Percentiles rank a stretch among this genome's conserved stretches.
Conservation (phyloP, 2,113 vertebrate species). For the Petroica traversi region DNA sequence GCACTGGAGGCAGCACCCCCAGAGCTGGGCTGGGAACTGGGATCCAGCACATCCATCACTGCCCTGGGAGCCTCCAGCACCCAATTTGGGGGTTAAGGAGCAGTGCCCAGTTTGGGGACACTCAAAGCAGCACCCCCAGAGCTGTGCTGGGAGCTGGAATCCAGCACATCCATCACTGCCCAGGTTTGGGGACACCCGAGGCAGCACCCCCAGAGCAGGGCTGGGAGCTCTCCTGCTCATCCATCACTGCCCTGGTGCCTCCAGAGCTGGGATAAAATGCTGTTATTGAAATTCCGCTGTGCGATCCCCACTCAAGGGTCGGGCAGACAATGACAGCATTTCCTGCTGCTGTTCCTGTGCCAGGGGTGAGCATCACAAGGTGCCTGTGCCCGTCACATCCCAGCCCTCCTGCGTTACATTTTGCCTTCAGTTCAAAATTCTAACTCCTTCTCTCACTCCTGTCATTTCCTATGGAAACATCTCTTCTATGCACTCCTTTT, state of each 20-base stretch:
- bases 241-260: neutral
- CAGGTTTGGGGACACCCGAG: neutral
- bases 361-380: neutral
- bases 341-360: neutral
- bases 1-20: neutral
- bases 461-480: neutral
- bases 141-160: neutral
- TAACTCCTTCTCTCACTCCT: neutral
- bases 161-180: neutral
- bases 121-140: neutral
- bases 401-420: neutral
- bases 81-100: neutral
- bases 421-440: neutral
- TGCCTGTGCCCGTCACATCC: neutral
- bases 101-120: neutral
- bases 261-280: neutral
- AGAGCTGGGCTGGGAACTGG: neutral
- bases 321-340: neutral
- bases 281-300: neutral
- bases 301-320: neutral
- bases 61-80: accelerated
- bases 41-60: neutral
- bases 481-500: neutral
- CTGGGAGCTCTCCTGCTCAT: neutral
- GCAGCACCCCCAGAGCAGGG: neutral